A percentile compares a stretch with the other conserved stretches of the same genome.
Evolutionary conservation across 2,113 vertebrate genomes (phyloP).

Genomic region (Nothoprocta perdicaria): DNA sequence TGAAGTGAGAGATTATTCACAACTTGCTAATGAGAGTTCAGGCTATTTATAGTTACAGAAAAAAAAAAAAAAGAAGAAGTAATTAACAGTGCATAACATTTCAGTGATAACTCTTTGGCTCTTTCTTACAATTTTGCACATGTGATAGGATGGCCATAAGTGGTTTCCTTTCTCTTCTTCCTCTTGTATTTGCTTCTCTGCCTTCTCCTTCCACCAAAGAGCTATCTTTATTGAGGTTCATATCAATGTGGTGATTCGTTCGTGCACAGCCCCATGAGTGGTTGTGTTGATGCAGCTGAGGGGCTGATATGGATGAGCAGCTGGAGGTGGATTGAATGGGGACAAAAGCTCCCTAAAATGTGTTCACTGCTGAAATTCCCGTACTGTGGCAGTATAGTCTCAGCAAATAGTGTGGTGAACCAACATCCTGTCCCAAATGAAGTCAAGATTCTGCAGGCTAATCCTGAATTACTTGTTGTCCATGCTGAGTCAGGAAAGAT

Average conservation of each 20-base stretch:
- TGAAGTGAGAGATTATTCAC: slow-evolving; percentile 6
- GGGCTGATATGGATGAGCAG: not conserved
- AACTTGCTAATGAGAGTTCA: not conserved
- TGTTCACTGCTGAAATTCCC: not conserved
- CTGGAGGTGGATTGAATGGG: not conserved
- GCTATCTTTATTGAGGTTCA: not conserved
- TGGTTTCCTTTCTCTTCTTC: not conserved
- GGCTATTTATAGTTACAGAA: not conserved
- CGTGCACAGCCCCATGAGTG: accelerated
- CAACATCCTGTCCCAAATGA: not conserved
- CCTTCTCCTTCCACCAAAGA: not conserved
- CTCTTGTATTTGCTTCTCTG: not conserved
- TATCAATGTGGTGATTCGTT: not conserved
- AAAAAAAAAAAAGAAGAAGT: not conserved
- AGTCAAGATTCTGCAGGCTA: not conserved
- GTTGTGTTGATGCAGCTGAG: not conserved
- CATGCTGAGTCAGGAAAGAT: slow-evolving; percentile 8
- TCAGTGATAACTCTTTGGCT: not conserved
- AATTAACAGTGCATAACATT: not conserved
- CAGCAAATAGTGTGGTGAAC: not conserved
- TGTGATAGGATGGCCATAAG: not conserved
- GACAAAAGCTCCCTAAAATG: not conserved
- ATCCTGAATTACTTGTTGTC: not conserved
- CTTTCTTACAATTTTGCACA: not conserved
- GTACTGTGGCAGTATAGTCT: not conserved